These are phyloP conservation scores for Pseudochromis fuscus DNA, from an alignment of 2,797 vertebrate genomes.

Conservation along the genomic window DNA sequence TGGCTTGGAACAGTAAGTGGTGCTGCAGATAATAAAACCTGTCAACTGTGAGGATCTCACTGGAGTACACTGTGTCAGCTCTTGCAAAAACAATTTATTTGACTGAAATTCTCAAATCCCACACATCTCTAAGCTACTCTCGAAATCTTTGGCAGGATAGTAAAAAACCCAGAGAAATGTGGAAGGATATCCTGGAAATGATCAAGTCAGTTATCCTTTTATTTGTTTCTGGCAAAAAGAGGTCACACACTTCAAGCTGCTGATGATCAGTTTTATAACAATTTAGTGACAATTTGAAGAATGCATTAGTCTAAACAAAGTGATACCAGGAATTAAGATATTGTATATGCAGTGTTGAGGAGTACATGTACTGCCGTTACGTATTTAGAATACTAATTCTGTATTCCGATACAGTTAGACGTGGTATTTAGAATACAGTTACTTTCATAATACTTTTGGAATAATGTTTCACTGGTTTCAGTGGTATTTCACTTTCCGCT, in stretches of 20 bases:
- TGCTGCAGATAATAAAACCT: constrained; percentile 34
- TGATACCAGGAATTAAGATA: not conserved
- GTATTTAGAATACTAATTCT: no score
- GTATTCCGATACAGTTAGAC: no score
- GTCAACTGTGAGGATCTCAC: constrained; percentile 29
- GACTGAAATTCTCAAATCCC: constrained; percentile 29
- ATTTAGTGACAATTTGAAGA: not conserved
- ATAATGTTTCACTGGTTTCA: no score
- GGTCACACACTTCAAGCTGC: not conserved
- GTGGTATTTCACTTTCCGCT: no score
- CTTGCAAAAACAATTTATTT: constrained; percentile 35
- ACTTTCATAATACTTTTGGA: no score
- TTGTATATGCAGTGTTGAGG: not conserved
- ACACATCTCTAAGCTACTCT: constrained; percentile 9
- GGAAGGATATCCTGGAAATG: not conserved
- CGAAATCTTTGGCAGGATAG: constrained; percentile 15
- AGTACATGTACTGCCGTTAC: no score
- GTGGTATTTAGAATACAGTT: no score
- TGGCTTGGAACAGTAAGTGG: constrained; percentile 25
- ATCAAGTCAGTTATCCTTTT: constrained; percentile 2
- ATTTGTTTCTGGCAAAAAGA: not conserved
- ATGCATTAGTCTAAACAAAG: not conserved
- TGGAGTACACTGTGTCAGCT: constrained; percentile 11
- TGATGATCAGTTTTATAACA: not conserved
- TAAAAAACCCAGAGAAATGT: constrained; percentile 12